Evolutionary conservation across 2,888 invertebrate genomes (phyloP).

Genomic region (Leuctra nigra): DNA sequence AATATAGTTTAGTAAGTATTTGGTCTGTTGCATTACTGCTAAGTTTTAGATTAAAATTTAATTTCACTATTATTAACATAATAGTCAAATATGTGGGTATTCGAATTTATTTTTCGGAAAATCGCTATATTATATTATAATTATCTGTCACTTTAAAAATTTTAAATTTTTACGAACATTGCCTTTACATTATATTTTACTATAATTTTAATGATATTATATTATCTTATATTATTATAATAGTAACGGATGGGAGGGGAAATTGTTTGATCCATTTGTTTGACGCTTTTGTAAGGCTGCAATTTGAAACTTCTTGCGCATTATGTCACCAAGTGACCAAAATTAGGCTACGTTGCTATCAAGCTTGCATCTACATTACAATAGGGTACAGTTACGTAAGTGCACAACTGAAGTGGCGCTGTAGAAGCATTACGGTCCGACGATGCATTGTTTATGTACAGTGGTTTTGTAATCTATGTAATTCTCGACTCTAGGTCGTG

Average conservation of each 20-base stretch:
- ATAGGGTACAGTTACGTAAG: slow-evolving; percentile 1
- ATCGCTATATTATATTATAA: not conserved
- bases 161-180: too few relatives aligned
- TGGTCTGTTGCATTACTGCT: slow-evolving; percentile 24
- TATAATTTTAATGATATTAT: too few relatives aligned
- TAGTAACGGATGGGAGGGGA: too few relatives aligned
- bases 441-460: too few relatives aligned
- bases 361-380: slow-evolving; percentile 1
- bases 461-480: too few relatives aligned
- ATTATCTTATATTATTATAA: not conserved
- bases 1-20: slow-evolving; percentile 19
- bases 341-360: too few relatives aligned
- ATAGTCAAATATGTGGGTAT: not conserved
- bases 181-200: too few relatives aligned
- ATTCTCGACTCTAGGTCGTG: too few relatives aligned
- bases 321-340: too few relatives aligned
- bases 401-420: too few relatives aligned
- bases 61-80: not conserved
- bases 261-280: slow-evolving; percentile 2
- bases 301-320: not conserved
- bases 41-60: slow-evolving; percentile 4
- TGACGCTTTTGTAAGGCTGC: not conserved
- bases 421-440: too few relatives aligned
- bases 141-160: not conserved
- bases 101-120: not conserved